Percentiles rank a stretch among this genome's conserved stretches.
phyloP scores from a whole-genome alignment of 2,888 invertebrate species.

The Glaucopsyche alexis region DNA sequence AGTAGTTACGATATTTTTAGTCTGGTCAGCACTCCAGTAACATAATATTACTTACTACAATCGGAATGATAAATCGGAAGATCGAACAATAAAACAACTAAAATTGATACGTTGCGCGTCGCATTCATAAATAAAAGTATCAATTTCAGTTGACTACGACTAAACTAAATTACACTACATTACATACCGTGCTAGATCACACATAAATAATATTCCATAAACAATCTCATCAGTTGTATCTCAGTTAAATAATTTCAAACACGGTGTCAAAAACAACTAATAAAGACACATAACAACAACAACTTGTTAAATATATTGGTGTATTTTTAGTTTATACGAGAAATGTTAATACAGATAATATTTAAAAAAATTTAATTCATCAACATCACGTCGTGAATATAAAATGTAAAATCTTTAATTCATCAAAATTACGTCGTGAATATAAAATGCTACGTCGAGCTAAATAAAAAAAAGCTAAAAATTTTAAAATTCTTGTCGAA shows the following conservation, averaged over 20 bases:
- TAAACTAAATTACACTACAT: constrained; percentile 61
- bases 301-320: constrained; percentile 45
- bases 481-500: constrained; percentile 13
- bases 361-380: neutral
- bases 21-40: constrained; percentile 11
- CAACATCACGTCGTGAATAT: too few species aligned
- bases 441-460: neutral
- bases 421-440: neutral
- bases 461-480: neutral
- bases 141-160: constrained; percentile 48
- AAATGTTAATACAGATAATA: neutral
- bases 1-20: constrained; percentile 1
- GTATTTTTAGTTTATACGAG: constrained; percentile 23
- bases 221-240: constrained; percentile 65
- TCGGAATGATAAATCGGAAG: constrained; percentile 62
- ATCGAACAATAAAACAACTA: constrained; percentile 31
- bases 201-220: constrained; percentile 76
- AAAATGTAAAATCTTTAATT: neutral
- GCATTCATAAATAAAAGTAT: constrained; percentile 41
- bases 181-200: constrained; percentile 71
- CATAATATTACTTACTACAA: constrained; percentile 36
- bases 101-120: constrained; percentile 16
- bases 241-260: constrained; percentile 58
- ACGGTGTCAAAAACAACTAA: constrained; percentile 68
- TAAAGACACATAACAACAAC: constrained; percentile 72